Base-by-base conservation (phyloP, 2,888 invertebrate species). In the Busseola fusca region DNA sequence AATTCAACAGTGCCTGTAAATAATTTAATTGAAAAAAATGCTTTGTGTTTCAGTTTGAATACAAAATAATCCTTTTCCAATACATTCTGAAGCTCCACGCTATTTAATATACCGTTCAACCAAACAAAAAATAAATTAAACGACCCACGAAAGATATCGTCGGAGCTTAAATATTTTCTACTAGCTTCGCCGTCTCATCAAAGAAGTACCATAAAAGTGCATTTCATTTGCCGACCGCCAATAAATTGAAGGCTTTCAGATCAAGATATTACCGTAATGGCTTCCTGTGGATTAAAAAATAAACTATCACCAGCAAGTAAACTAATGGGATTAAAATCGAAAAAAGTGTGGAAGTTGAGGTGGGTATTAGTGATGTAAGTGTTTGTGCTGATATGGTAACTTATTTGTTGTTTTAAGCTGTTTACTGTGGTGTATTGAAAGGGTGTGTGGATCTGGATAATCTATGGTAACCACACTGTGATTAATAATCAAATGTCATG, bases 191-290 rank as follows among this genome's bases (percentile, higher is more conserved):
- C 34, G 54, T 16, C 60, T 70, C 77, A 71, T 89, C 88, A 89
- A 89, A 89, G 82, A 78, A 68, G 74, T 75, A 73, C 86, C 87
- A 83, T 87, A 89, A 87, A 91, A 91, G 86, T 90, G 90, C 91
- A 91, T 91, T 92, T 88, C 88, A 90, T 91, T 91, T 89, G 82
- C 87, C 78, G 79, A 83, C 87, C 82, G 82, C 87, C 89, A 88
- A 90, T 91, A 91, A 89, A 88, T 85, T 87, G 87, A 88, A 89
- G 83, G 87, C 86, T 89, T 91, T 87, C 85, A 88, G 88, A 89
- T 89, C 89, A 90, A 88, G 89, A 88, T 90, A 91, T 90, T 91
- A 90, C 81, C 68, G 86, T 91, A 92, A 92, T 91, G 92, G 90
- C 82, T 89, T 89, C 83, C 82, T 7, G 81, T 67, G 72, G 78